These are phyloP conservation scores for Ectropis grisescens DNA, from an alignment of 1,140 invertebrate genomes.

Conservation along the genomic window DNA sequence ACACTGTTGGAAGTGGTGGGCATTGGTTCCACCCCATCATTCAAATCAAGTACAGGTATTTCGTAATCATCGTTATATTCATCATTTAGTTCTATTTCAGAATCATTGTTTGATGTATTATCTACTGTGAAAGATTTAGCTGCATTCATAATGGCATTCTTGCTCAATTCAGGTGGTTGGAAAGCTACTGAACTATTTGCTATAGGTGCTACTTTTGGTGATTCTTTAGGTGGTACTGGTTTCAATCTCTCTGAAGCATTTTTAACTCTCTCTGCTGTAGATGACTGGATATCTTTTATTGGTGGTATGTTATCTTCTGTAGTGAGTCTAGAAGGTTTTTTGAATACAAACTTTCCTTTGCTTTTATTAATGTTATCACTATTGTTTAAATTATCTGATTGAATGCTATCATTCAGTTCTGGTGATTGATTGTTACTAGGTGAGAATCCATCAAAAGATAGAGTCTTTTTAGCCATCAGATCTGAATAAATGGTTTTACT, in stretches of 20 bases:
- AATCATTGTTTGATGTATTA: constrained; percentile 11
- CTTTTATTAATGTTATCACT: constrained; percentile 16
- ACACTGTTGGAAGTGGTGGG: constrained; percentile 14
- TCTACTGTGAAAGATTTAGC: constrained; percentile 20
- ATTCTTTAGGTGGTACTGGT: constrained; percentile 29
- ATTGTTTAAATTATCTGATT: constrained; percentile 15
- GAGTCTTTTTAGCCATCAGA: constrained; percentile 26
- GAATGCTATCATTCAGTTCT: constrained; percentile 12
- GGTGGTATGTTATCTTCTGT: constrained; percentile 22
- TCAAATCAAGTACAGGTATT: constrained; percentile 29
- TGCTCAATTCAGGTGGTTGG: constrained; percentile 38
- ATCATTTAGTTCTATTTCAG: constrained; percentile 1
- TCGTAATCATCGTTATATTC: constrained; percentile 32
- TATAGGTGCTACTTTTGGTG: constrained; percentile 19
- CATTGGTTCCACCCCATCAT: constrained; percentile 30
- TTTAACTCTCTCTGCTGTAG: constrained; percentile 49
- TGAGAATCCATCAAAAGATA: constrained; percentile 31
- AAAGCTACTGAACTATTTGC: constrained; percentile 51
- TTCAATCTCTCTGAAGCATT: constrained; percentile 41
- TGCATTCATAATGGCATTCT: constrained; percentile 21
- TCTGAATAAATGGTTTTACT: constrained; percentile 29
- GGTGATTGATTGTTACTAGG: constrained; percentile 23
- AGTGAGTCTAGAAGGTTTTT: constrained; percentile 36
- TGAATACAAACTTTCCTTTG: constrained; percentile 60
- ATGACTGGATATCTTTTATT: constrained; percentile 31